phyloP scores from a whole-genome alignment of 2,888 invertebrate genomes.

The Diplolepis rosae region DNA sequence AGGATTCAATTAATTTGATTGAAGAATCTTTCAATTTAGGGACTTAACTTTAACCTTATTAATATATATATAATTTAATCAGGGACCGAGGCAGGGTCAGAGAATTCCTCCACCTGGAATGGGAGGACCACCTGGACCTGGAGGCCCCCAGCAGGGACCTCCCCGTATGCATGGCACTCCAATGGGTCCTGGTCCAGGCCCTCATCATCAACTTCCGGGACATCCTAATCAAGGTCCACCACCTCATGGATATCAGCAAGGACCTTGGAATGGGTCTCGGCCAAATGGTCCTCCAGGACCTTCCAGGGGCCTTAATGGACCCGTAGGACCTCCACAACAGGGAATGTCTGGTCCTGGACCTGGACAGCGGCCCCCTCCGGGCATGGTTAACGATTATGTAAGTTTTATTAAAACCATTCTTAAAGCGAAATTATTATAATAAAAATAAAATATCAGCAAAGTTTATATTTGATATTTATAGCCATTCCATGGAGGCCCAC shows the following conservation, averaged over 20 bases:
- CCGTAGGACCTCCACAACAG: slow-evolving; percentile 79
- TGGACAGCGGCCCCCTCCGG: slow-evolving; percentile 77
- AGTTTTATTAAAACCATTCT: slow-evolving; percentile 24
- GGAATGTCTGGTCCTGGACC: slow-evolving; percentile 75
- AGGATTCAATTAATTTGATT: too few species aligned
- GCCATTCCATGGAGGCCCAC: slow-evolving; percentile 77
- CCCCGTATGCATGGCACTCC: slow-evolving; percentile 76
- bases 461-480: slow-evolving; percentile 51
- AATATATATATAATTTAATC: neutral
- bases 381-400: slow-evolving; percentile 74
- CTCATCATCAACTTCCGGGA: slow-evolving; percentile 76
- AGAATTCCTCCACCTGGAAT: slow-evolving; percentile 74
- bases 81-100: slow-evolving; percentile 70
- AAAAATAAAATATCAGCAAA: neutral
- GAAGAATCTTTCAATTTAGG: too few species aligned
- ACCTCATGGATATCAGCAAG: slow-evolving; percentile 78
- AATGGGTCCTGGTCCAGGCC: slow-evolving; percentile 76
- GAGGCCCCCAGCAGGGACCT: slow-evolving; percentile 66
- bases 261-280: slow-evolving; percentile 77
- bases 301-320: slow-evolving; percentile 75
- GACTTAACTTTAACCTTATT: too few species aligned
- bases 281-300: slow-evolving; percentile 77
- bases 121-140: slow-evolving; percentile 75
- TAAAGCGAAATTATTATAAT: neutral
- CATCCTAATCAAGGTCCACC: slow-evolving; percentile 77